Conservation (phyloP, 2,113 vertebrate genomes). For the Bettongia penicillata region DNA sequence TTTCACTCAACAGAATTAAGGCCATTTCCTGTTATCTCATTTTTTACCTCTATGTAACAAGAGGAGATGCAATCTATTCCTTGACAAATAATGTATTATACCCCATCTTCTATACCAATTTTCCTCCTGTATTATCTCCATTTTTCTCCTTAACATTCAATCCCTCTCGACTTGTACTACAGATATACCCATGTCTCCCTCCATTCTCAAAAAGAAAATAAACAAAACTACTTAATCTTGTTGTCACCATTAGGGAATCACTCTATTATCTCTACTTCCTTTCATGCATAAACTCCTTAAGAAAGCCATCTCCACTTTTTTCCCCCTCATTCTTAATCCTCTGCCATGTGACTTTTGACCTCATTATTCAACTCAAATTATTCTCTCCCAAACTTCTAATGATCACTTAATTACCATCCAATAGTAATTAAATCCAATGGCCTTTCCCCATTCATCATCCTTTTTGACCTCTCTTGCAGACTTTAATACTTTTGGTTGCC, state of each 20-base stretch:
- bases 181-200: neutral
- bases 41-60: too few relatives aligned
- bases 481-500: neutral
- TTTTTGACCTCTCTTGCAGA: neutral
- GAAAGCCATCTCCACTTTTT: neutral
- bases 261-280: neutral
- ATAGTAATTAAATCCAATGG: too few relatives aligned
- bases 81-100: too few relatives aligned
- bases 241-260: neutral
- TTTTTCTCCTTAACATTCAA: too few relatives aligned
- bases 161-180: neutral
- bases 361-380: neutral
- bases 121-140: too few relatives aligned
- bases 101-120: too few relatives aligned
- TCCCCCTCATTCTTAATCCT: neutral
- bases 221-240: neutral
- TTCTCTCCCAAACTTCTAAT: neutral
- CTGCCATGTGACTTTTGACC: neutral
- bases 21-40: too few relatives aligned
- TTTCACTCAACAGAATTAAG: too few relatives aligned
- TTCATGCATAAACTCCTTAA: neutral
- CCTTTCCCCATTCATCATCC: too few relatives aligned
- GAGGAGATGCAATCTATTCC: too few relatives aligned
- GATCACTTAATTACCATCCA: too few relatives aligned
- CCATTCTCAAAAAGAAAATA: neutral